Evolutionary conservation across 2,113 vertebrate genomes (phyloP).

Genomic region (Nerophis lumbriciformis): DNA sequence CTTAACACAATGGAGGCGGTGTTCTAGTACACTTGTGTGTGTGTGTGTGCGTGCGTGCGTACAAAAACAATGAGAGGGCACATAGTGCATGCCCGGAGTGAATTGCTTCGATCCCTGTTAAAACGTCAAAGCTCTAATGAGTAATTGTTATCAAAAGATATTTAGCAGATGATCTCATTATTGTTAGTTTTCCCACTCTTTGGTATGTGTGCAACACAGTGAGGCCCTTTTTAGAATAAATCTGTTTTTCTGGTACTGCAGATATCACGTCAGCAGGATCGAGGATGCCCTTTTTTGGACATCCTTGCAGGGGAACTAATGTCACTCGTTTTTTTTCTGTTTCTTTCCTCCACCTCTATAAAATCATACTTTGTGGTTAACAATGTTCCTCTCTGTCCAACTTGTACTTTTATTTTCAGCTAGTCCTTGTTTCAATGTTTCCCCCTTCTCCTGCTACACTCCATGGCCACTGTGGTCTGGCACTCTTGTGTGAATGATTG

Average conservation of each 20-base stretch:
- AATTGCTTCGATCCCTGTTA: conserved; percentile 2
- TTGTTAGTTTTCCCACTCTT: conserved; percentile 26
- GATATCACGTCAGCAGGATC: conserved; percentile 56
- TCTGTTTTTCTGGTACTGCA: conserved; percentile 29
- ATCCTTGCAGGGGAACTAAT: conserved; percentile 53
- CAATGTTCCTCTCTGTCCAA: conserved; percentile 27
- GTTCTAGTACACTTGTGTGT: conserved; percentile 6
- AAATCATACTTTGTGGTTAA: conserved; percentile 22
- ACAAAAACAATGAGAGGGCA: conserved; percentile 11
- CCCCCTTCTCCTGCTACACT: neutral
- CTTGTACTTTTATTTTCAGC: conserved; percentile 43
- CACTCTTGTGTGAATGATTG: conserved; percentile 50
- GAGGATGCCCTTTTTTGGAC: conserved; percentile 71
- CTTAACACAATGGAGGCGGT: conserved; percentile 14
- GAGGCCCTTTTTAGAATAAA: conserved; percentile 7
- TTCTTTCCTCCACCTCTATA: conserved; percentile 13
- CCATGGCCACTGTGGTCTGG: conserved; percentile 48
- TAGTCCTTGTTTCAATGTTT: conserved; percentile 12
- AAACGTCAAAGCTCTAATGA: neutral
- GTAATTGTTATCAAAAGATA: neutral
- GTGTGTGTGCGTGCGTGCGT: conserved; percentile 12
- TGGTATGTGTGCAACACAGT: conserved; percentile 20
- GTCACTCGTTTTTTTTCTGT: conserved; percentile 26
- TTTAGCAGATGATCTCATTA: conserved; percentile 19
- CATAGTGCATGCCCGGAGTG: neutral